Conservation (phyloP, 1,140 invertebrate genomes). For the Lamellibrachia luymesi region DNA sequence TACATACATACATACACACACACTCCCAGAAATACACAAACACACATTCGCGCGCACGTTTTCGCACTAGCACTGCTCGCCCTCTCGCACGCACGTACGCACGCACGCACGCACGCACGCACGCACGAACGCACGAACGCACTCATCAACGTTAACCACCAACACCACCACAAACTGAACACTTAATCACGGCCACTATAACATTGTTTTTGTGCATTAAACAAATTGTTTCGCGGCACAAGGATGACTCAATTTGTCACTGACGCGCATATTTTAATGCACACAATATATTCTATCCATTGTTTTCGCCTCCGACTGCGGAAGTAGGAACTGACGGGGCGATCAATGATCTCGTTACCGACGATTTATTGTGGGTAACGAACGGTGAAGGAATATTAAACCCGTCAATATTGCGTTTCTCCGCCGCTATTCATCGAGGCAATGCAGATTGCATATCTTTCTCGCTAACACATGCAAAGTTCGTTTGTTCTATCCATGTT, state of each 20-base stretch:
- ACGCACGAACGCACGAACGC: too few relatives aligned
- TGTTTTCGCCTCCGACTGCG: not conserved
- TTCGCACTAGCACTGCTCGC: not conserved
- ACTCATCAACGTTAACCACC: not conserved
- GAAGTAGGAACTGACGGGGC: not conserved
- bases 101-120: too few relatives aligned
- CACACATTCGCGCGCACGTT: not conserved
- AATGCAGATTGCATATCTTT: not conserved
- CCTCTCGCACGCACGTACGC: not conserved
- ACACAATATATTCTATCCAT: not conserved
- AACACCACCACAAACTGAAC: not conserved
- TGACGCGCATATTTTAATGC: not conserved
- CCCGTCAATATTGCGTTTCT: not conserved
- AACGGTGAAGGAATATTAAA: conserved; percentile 5
- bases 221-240: not conserved
- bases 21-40: not conserved
- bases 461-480: not conserved
- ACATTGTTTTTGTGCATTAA: not conserved
- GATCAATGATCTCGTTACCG: not conserved
- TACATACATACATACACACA: not conserved
- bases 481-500: not conserved
- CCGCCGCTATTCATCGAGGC: not conserved
- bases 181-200: not conserved
- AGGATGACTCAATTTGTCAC: not conserved
- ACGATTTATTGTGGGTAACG: not conserved